Evolutionary conservation across 2,113 vertebrate species (phyloP), one percentile per base, ranked within the genome.

Genomic region (Cricetomys ansorgei): DNA sequence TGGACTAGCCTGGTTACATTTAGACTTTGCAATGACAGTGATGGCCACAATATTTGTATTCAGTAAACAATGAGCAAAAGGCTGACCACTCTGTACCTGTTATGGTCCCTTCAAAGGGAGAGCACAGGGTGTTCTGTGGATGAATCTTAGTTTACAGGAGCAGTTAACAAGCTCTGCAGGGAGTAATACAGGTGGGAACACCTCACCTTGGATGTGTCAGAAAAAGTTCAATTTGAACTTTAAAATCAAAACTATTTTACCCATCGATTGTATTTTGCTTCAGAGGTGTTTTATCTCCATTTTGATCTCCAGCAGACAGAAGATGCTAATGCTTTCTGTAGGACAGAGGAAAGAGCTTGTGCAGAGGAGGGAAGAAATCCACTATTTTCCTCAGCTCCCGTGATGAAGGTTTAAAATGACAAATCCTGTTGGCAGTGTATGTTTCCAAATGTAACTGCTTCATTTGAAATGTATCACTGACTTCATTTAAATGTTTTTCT

Each of bases 221-320:
- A 67, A 40, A 90, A 67, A 90, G 85, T 9, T 53, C 88, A 90
- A 96, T 88, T 80, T 84, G 65, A 93, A 81, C 91, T 88, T 48
- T 48, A 94, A 94, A 93, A 76, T 67, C 29, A 79, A 95, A 90
- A 40, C 84, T 57, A 25, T 50, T 93, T 94, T 73, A 90, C 89
- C 70, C 75, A 95, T 90, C 0, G 23, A 64, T 96, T 95, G 85
- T 65, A 62, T 88, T 57, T 88, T 57, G 59, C 43, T 88, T 97
- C 90, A 13, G 23, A 93, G 62, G 53, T 92, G 50, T 69, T 93
- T 93, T 93, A 48, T 95, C 59, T 93, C 90, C 70, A 67, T 43
- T 53, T 92, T 95, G 69, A 88, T 94, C 75, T 88, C 90, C 31
- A 55, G 31, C 21, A 84, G 62, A 77, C 37, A 75, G 90, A 15